A percentile compares a stretch with the other conserved stretches of the same genome.
phyloP scores from a whole-genome alignment of 2,113 vertebrate species.

The Tamias sibiricus region DNA sequence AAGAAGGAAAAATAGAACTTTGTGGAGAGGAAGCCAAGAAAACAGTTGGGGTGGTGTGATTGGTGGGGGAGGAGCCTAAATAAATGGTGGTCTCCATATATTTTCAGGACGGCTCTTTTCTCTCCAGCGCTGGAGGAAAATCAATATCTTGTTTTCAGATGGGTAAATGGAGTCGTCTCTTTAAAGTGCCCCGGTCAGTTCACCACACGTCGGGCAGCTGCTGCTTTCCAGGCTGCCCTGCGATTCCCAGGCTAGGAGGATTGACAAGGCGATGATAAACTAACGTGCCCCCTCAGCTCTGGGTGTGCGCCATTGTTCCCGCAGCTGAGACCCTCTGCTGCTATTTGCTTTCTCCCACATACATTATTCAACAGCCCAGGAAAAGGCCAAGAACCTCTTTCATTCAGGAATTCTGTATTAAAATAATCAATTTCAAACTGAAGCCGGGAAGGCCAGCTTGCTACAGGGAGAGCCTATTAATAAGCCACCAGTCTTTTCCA shows the following conservation, averaged over 20 bases:
- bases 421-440: conserved; percentile 99
- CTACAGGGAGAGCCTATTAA: conserved; percentile 88
- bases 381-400: conserved; percentile 97
- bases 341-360: conserved; percentile 99
- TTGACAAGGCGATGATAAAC: conserved; percentile 99
- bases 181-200: conserved; percentile 90
- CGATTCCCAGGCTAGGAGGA: conserved; percentile 98
- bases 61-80: conserved; percentile 72
- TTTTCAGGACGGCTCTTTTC: conserved; percentile 80
- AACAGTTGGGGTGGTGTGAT: conserved; percentile 80
- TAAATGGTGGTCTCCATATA: conserved; percentile 79
- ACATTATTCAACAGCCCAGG: conserved; percentile 99
- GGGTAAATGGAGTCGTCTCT: conserved; percentile 89
- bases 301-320: conserved; percentile 96
- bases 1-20: conserved; percentile 77
- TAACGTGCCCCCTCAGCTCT: conserved; percentile 97
- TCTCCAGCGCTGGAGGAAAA: conserved; percentile 85
- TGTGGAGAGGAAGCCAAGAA: conserved; percentile 77
- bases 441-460: conserved; percentile 89
- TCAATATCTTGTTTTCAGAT: conserved; percentile 91
- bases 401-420: conserved; percentile 99
- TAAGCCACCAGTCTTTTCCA: conserved; percentile 88
- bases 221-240: conserved; percentile 95
- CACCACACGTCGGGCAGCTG: conserved; percentile 97
- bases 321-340: conserved; percentile 97